phyloP scores from a whole-genome alignment of 2,888 invertebrate species.

The Saturnia japonica region DNA sequence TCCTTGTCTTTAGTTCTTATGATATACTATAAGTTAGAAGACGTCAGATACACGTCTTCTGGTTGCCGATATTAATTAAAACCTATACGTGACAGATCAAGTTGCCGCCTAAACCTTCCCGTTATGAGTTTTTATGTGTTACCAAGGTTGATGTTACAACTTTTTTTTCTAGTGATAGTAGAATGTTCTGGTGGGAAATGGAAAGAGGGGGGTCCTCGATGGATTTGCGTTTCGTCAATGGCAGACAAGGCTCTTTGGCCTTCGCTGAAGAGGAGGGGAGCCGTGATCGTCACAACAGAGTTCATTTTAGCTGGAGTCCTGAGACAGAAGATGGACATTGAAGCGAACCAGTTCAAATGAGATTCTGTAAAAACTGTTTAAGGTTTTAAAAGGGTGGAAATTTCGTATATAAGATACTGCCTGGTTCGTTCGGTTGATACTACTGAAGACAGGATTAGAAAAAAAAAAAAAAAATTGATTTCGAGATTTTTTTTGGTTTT shows the following conservation, averaged over 20 bases:
- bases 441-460: not conserved
- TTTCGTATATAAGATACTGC: not conserved
- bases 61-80: too few relatives aligned
- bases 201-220: constrained; percentile 51
- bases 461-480: not conserved
- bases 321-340: constrained; percentile 53
- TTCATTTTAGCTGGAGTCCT: constrained; percentile 66
- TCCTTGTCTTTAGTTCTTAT: too few relatives aligned
- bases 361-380: not conserved
- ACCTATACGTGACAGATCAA: too few relatives aligned
- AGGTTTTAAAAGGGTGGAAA: not conserved
- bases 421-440: not conserved
- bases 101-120: too few relatives aligned
- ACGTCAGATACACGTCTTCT: too few relatives aligned
- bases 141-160: not conserved
- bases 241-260: constrained; percentile 57
- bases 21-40: too few relatives aligned
- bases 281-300: constrained; percentile 57
- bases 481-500: not conserved
- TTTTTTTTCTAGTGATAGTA: constrained; percentile 62
- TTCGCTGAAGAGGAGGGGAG: constrained; percentile 49
- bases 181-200: constrained; percentile 71
- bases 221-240: constrained; percentile 57
- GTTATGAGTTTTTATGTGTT: too few relatives aligned
- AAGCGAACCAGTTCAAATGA: constrained; percentile 31